A percentile compares a stretch with the other conserved stretches of the same genome.
Evolutionary conservation across 2,113 vertebrate genomes (phyloP).

Genomic region (Mormyrus lacerda): DNA sequence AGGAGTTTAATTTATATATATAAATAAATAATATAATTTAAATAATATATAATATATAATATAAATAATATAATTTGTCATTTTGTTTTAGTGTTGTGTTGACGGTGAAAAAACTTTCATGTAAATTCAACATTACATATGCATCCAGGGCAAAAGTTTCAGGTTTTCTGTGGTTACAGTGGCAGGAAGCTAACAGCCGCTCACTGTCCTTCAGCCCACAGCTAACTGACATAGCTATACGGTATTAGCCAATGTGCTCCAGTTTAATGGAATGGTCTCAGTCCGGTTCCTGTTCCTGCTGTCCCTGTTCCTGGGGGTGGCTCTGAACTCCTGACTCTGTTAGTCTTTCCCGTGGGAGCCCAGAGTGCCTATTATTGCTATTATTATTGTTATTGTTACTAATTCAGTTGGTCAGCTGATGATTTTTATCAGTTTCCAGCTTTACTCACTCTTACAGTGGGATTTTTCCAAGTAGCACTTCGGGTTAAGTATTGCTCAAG

Average conservation of each 20-base stretch:
- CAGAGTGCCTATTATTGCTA: neutral
- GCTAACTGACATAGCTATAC: neutral
- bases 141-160: slow-evolving; percentile 11
- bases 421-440: neutral
- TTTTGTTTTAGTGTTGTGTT: neutral
- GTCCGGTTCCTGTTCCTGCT: neutral
- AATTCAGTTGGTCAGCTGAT: neutral
- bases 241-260: neutral
- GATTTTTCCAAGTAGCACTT: neutral
- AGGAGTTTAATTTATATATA: neutral
- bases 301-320: neutral
- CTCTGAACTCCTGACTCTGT: neutral
- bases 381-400: neutral
- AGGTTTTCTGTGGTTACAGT: slow-evolving; percentile 4
- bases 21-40: no score
- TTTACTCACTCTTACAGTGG: neutral
- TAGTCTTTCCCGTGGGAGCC: neutral
- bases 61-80: no score
- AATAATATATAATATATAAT: no score
- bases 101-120: neutral
- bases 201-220: neutral
- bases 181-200: neutral
- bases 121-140: slow-evolving; percentile 6
- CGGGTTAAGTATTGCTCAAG: neutral
- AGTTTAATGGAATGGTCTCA: neutral